Evolutionary conservation across 2,113 vertebrate species (phyloP), one percentile per base, ranked within the genome.

Genomic region (Tricholaema leucomelas): DNA sequence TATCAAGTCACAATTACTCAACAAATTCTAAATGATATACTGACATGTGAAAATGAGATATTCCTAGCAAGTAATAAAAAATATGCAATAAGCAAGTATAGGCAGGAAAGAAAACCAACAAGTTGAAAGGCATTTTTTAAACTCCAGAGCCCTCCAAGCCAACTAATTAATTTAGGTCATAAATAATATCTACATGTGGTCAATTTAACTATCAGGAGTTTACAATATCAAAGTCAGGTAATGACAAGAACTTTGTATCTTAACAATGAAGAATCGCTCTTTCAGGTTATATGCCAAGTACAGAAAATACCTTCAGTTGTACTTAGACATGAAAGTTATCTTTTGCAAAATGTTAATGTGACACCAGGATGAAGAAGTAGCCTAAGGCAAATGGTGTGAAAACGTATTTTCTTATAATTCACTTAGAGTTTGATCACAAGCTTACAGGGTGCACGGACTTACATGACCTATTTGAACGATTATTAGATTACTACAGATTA

Each of bases 131-230:
- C 35, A 38, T n/a, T 55, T 74, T 79, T 13, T 2, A 87, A 93
- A 93, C 23, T 59, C 21, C 67, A 90, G 60, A 85, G 40, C 12
- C 31, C 69, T 86, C 69, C 27, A 48, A 88, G 58, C n/a, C 59
- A 88, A 30, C 27, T 79, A 82, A 81, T 92, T 94, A 92, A 90
- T 13, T 61, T 13, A 48, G 64, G 64, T 36, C 63, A 85, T 93
- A 95, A 94, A 94, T 90, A 92, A 75, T 48, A 59, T 6, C 11
- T 44, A 79, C 30, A 87, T 85, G 74, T 1, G 21, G 77, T 84
- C 91, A 76, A 83, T 85, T 92, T 87, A 85, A 81, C 67, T 69
- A 56, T 85, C 56, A 81, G 73, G 63, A 93, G 73, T 87, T 91
- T 66, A 93, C 36, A 88, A 28, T 27, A 91, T 69, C 90, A 92